Evolutionary conservation across 2,888 invertebrate species (phyloP).

Genomic region (Drosophila incognita): DNA sequence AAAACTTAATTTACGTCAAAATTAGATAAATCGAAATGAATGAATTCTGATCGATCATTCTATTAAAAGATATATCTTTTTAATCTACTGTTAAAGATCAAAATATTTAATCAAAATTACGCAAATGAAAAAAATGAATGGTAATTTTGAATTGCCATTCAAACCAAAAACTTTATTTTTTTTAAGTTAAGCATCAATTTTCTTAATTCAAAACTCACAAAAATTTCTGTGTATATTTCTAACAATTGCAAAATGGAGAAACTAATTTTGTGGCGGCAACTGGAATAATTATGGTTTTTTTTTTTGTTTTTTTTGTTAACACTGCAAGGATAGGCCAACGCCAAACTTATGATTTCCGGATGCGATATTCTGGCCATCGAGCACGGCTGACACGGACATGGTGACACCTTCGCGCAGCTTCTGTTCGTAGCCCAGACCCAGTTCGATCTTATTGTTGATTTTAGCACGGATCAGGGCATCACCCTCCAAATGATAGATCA

Average conservation of each 20-base stretch:
- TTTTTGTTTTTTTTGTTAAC: constrained; percentile 87
- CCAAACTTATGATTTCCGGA: constrained; percentile 98
- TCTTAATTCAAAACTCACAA: background rate
- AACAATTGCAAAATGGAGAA: constrained; percentile 2
- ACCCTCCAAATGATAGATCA: constrained; percentile 92
- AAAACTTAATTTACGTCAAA: background rate
- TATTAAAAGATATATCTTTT: background rate
- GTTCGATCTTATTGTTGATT: constrained; percentile 95
- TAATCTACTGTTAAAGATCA: background rate
- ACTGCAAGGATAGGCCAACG: constrained; percentile 95
- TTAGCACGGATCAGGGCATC: constrained; percentile 95
- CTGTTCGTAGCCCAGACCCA: constrained; percentile 96
- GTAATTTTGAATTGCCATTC: background rate
- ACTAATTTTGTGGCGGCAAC: constrained; percentile 12
- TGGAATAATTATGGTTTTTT: background rate
- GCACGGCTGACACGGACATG: constrained; percentile 90
- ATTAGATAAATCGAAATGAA: background rate
- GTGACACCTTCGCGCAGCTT: constrained; percentile 95
- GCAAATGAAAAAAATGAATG: background rate
- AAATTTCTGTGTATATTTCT: background rate
- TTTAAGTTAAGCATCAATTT: background rate
- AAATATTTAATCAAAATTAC: background rate
- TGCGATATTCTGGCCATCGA: constrained; percentile 91
- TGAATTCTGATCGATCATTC: background rate
- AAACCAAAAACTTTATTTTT: background rate